Evolutionary conservation across 64 coral and sea anemone species (phyloP).

Genomic region (Actinia equina): DNA sequence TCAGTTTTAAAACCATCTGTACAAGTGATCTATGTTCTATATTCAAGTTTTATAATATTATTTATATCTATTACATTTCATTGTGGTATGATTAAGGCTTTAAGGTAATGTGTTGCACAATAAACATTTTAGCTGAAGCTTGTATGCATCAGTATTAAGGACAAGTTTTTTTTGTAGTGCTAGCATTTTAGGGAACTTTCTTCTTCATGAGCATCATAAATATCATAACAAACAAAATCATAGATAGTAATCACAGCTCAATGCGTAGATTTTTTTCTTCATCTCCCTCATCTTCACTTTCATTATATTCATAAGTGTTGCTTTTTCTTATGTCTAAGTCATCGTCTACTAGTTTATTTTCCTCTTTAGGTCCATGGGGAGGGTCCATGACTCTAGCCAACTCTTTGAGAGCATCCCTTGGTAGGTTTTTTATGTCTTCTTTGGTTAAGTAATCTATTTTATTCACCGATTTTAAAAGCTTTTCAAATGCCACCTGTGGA

Average conservation of each 20-base stretch:
- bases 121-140: too few species aligned
- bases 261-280: not conserved
- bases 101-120: too few species aligned
- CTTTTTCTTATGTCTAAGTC: not conserved
- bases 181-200: too few species aligned
- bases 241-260: not conserved
- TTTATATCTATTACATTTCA: too few species aligned
- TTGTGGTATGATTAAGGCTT: too few species aligned
- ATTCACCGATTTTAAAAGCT: constrained; percentile 48
- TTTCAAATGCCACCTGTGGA: constrained; percentile 23
- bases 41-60: too few species aligned
- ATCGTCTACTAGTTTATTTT: not conserved
- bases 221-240: not conserved
- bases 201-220: too few species aligned
- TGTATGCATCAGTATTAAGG: too few species aligned
- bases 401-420: constrained; percentile 60
- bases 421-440: constrained; percentile 51
- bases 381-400: constrained; percentile 77
- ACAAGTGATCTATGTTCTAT: too few species aligned
- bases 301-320: not conserved
- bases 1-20: too few species aligned
- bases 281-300: not conserved
- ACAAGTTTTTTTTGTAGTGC: too few species aligned
- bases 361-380: constrained; percentile 69
- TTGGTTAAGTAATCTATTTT: constrained; percentile 53